Percentiles rank a stretch among this genome's conserved stretches.
Evolutionary conservation across 2,113 vertebrate genomes (phyloP).

Genomic region (Scortum barcoo): DNA sequence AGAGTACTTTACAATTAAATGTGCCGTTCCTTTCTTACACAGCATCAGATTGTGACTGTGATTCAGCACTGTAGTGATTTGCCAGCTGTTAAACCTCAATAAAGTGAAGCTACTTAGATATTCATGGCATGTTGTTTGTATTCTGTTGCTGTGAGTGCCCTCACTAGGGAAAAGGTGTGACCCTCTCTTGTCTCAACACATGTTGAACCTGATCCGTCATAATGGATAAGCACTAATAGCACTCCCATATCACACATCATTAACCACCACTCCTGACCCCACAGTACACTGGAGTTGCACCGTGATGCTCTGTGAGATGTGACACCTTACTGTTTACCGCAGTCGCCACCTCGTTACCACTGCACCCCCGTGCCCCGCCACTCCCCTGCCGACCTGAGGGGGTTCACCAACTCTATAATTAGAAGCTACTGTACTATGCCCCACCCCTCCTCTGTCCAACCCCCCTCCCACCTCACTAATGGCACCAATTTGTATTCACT

Average conservation of each 20-base stretch:
- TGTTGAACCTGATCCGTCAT: constrained; percentile 51
- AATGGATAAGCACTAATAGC: constrained; percentile 44
- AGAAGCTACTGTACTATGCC: constrained; percentile 59
- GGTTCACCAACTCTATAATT: constrained; percentile 77
- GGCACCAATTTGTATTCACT: constrained; percentile 83
- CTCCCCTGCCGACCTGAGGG: constrained; percentile 55
- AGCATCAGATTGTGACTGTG: not conserved
- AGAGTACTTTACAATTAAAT: not conserved
- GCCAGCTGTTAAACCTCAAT: constrained; percentile 30
- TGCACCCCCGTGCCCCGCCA: constrained; percentile 6
- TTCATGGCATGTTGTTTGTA: constrained; percentile 51
- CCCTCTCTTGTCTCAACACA: constrained; percentile 54
- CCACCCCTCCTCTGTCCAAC: constrained; percentile 28
- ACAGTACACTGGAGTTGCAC: constrained; percentile 25
- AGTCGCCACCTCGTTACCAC: constrained; percentile 65
- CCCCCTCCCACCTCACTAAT: constrained; percentile 65
- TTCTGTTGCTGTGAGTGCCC: constrained; percentile 56
- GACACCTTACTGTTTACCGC: constrained; percentile 61
- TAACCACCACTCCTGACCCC: constrained; percentile 49
- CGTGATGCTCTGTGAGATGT: constrained; percentile 15
- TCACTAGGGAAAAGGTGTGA: constrained; percentile 53
- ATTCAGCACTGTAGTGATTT: not conserved
- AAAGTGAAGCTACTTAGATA: constrained; percentile 28
- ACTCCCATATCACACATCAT: constrained; percentile 60
- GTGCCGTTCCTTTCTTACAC: not conserved